Base-by-base conservation (phyloP, 2,888 invertebrate species). In the Tuta absoluta region DNA sequence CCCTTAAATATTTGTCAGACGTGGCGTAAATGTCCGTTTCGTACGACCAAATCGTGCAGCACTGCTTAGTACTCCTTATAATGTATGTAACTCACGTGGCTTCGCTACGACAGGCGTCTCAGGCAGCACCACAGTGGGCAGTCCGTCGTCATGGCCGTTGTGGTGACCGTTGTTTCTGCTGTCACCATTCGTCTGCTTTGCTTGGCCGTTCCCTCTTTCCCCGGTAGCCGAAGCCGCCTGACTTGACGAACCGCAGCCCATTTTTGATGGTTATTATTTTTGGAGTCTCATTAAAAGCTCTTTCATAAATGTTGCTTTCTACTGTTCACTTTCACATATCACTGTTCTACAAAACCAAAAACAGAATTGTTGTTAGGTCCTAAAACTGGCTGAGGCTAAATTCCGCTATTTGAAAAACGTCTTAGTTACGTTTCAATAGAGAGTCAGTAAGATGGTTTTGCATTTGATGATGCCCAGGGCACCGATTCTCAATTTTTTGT, bases 221-320 rank as follows among this genome's bases (percentile, higher is more conserved):
- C 71, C 79, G 49, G 69, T 71, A 14, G 84, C 78, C 0, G 86
- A 80, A 19, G 86, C 80, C 38, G 87, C 88, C 68, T 84, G 82
- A 23, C 81, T 84, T 0, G 92, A 92, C 0, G 92, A 85, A 5
- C 92, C 92, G 67, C 92, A 92, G 65, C 92, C 92, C 92, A 92
- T 92, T 69, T 58, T 75, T 2, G 23, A 23, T 12, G 45, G 3
- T 45, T 45, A 4, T 28, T 62, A 67, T 62, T 33, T 1, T n/a
- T 28, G n/a, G n/a, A n/a, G 17, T 14, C 5, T 45, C 8, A 1
- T 53, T 53, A 24, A 1, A 24, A 12, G 14, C 28, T 23, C 33
- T 10, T 37, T 38, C 17, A n/a, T 2, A n/a, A 8, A 33, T 37
- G 33, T 12, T 53, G 23, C n/a, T 33, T 14, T 28, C 14, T 14